Conservation (phyloP, 2,113 vertebrate species). For the Pedionomus torquatus region DNA sequence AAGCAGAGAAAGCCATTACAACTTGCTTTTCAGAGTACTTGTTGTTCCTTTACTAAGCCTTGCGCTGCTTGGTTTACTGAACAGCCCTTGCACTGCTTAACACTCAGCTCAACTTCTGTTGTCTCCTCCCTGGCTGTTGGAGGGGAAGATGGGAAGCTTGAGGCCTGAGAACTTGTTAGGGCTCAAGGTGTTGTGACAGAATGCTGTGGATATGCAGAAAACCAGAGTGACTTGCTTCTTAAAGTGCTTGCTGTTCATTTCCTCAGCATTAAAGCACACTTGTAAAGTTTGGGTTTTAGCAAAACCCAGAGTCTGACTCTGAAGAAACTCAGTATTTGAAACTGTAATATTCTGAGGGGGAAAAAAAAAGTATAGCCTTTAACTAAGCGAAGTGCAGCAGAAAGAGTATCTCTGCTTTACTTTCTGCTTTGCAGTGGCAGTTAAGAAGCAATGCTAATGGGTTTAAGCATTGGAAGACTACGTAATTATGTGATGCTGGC, state of each 20-base stretch:
- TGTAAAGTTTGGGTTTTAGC: neutral
- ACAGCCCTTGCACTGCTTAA: neutral
- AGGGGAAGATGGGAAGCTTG: neutral
- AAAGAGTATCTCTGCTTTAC: neutral
- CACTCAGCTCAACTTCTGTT: too few relatives aligned
- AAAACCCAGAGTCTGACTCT: neutral
- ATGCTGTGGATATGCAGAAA: neutral
- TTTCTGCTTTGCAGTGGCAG: neutral
- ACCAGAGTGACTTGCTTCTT: neutral
- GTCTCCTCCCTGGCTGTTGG: too few relatives aligned
- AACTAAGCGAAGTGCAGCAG: neutral
- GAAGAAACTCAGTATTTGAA: neutral
- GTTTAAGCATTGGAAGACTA: neutral
- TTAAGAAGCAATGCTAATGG: neutral
- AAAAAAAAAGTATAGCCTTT: neutral
- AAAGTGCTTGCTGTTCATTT: neutral
- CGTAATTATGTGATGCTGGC: neutral
- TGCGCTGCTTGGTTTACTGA: neutral
- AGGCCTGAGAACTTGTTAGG: neutral
- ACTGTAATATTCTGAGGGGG: neutral
- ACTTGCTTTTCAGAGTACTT: neutral
- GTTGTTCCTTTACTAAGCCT: accelerated
- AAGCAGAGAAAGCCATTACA: neutral
- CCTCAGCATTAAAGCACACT: neutral
- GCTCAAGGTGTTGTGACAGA: neutral